Evolutionary conservation across 2,113 vertebrate species (phyloP).

Genomic region (Danionella cerebrum): DNA sequence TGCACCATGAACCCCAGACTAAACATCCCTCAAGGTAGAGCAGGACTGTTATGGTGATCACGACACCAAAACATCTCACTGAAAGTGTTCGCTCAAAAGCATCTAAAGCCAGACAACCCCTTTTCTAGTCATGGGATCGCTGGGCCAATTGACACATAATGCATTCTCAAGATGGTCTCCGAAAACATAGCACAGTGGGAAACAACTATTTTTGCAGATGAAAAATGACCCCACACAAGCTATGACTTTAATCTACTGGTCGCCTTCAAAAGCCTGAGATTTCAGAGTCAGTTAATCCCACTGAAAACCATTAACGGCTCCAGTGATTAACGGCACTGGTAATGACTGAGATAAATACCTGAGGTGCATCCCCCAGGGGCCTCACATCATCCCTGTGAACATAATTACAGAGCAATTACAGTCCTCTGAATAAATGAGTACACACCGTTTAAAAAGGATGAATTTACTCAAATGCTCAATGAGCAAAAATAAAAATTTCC

Average conservation of each 20-base stretch:
- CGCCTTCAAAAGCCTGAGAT: too few relatives aligned
- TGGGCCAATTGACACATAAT: conserved; percentile 3
- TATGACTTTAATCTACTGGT: not conserved
- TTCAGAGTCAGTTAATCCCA: not conserved
- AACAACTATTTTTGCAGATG: not conserved
- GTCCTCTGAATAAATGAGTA: too few relatives aligned
- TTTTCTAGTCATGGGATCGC: conserved; percentile 7
- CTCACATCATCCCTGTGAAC: conserved; percentile 46
- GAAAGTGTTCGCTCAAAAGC: not conserved
- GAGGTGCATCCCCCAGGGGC: conserved; percentile 29
- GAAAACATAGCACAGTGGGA: not conserved
- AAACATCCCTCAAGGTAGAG: conserved; percentile 23
- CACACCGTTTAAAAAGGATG: too few relatives aligned
- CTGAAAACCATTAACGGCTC: not conserved
- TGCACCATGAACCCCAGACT: not conserved
- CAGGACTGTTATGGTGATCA: conserved; percentile 28
- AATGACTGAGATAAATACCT: not conserved
- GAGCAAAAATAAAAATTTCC: too few relatives aligned
- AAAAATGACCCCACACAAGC: not conserved
- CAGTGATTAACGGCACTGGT: not conserved
- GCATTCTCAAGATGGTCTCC: not conserved
- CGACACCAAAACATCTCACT: conserved; percentile 8
- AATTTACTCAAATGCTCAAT: too few relatives aligned
- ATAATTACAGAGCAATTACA: conserved; percentile 53
- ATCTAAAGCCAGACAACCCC: conserved; percentile 23